Conservation (phyloP, 2,113 vertebrate species). For the Polypterus bichir region DNA sequence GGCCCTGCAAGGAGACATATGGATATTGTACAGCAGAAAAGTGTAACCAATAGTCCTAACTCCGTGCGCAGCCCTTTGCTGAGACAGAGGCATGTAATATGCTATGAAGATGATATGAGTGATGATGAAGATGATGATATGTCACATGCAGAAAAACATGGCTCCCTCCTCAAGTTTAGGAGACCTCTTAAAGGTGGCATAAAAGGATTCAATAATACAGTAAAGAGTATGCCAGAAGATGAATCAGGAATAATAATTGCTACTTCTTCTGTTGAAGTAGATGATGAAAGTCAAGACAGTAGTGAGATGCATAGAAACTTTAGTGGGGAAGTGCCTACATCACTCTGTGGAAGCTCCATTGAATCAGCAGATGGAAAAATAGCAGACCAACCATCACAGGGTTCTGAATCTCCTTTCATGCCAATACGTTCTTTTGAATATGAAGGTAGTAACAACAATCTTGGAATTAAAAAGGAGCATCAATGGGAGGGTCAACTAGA, state of each 20-base stretch:
- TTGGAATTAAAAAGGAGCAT: conserved; percentile 38
- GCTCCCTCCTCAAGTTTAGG: conserved; percentile 23
- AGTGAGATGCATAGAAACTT: conserved; percentile 29
- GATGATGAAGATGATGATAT: conserved; percentile 50
- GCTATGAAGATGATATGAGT: conserved; percentile 53
- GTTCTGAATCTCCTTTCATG: conserved; percentile 38
- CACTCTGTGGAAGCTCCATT: conserved; percentile 31
- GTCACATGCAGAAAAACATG: conserved; percentile 17
- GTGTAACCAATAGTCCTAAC: conserved; percentile 51
- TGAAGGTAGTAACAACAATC: conserved; percentile 25
- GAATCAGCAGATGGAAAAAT: conserved; percentile 34
- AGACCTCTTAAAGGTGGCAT: conserved; percentile 21
- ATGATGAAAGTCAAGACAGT: conserved; percentile 34
- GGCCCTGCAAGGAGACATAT: conserved; percentile 32
- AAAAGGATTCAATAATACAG: conserved; percentile 9
- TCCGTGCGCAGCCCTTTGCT: conserved; percentile 65
- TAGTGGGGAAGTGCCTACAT: conserved; percentile 33
- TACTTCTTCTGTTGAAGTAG: conserved; percentile 33
- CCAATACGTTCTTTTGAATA: conserved; percentile 37
- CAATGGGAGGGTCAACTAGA: conserved; percentile 48
- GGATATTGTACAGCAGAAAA: conserved; percentile 44
- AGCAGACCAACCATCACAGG: conserved; percentile 21
- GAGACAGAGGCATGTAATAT: conserved; percentile 61
- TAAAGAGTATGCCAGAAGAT: conserved; percentile 24
- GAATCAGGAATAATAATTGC: conserved; percentile 28